phyloP scores from a whole-genome alignment of 2,113 vertebrate genomes.

The Ameiurus melas region DNA sequence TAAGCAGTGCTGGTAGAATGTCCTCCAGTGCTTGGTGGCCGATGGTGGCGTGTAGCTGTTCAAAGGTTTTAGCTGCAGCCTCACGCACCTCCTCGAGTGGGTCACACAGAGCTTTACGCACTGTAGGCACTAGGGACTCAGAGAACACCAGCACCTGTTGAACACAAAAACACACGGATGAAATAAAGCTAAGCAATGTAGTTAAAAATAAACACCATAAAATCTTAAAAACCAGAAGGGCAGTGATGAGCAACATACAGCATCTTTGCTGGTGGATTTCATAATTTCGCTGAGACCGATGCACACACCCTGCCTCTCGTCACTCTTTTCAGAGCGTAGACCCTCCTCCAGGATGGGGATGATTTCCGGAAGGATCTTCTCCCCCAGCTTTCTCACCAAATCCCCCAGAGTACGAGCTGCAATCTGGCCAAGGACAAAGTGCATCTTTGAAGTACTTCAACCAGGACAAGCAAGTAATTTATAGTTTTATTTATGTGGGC shows the following conservation, averaged over 20 bases:
- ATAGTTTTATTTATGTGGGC: background rate
- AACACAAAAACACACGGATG: constrained; percentile 30
- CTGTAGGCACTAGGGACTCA: constrained; percentile 93
- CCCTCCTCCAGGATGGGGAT: constrained; percentile 97
- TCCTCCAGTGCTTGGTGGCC: constrained; percentile 96
- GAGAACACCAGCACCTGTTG: constrained; percentile 93
- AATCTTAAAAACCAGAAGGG: background rate
- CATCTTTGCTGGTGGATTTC: constrained; percentile 97
- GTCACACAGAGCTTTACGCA: constrained; percentile 93
- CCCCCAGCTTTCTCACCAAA: constrained; percentile 95
- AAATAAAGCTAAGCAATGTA: background rate
- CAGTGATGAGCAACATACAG: constrained; percentile 73
- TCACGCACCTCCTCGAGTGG: constrained; percentile 94
- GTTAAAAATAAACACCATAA: background rate
- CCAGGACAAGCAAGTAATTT: background rate
- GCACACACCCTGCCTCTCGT: constrained; percentile 96
- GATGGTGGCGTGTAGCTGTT: constrained; percentile 96
- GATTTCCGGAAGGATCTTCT: constrained; percentile 98
- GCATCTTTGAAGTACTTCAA: background rate
- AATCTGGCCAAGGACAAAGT: constrained; percentile 72
- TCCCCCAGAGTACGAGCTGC: constrained; percentile 94
- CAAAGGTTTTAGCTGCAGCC: constrained; percentile 97
- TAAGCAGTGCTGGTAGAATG: constrained; percentile 90
- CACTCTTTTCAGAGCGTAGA: constrained; percentile 91
- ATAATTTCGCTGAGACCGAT: constrained; percentile 97